Evolutionary conservation across 1,140 invertebrate species (phyloP).

Genomic region (Eriocheir sinensis): DNA sequence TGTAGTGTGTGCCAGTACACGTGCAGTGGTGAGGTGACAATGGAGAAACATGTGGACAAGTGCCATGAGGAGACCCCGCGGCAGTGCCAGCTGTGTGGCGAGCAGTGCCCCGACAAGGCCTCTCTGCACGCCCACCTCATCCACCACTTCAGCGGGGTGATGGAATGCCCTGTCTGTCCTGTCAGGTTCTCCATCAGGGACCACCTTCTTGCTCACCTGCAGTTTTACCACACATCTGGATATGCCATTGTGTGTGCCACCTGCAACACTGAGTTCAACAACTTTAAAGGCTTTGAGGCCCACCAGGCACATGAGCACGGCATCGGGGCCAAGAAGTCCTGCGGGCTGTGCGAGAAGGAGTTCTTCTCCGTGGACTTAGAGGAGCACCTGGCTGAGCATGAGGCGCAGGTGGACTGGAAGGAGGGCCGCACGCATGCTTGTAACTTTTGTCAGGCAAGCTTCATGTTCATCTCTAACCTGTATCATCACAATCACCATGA

Average conservation of each 20-base stretch:
- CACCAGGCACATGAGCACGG: conserved; percentile 61
- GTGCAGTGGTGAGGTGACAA: not conserved
- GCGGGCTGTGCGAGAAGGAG: conserved; percentile 64
- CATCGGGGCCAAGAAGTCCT: conserved; percentile 40
- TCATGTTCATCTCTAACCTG: conserved; percentile 59
- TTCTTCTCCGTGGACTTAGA: conserved; percentile 49
- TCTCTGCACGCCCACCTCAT: conserved; percentile 60
- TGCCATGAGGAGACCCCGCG: conserved; percentile 55
- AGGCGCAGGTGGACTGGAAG: not conserved
- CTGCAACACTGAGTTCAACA: conserved; percentile 51
- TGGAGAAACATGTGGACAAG: conserved; percentile 66
- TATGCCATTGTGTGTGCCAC: conserved; percentile 56
- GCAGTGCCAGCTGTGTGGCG: conserved; percentile 61
- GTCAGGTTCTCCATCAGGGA: conserved; percentile 60
- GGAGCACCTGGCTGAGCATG: conserved; percentile 49
- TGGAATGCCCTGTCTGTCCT: conserved; percentile 67
- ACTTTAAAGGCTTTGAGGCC: conserved; percentile 54
- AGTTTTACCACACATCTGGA: conserved; percentile 44
- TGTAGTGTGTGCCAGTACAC: conserved; percentile 51
- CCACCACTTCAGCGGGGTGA: conserved; percentile 69
- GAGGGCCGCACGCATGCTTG: conserved; percentile 49
- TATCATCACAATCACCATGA: conserved; percentile 65
- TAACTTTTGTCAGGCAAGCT: conserved; percentile 66
- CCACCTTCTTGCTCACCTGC: conserved; percentile 61
- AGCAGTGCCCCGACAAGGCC: conserved; percentile 44